phyloP scores from a whole-genome alignment of 2,797 vertebrate genomes.

The Pangasius krempfi region DNA sequence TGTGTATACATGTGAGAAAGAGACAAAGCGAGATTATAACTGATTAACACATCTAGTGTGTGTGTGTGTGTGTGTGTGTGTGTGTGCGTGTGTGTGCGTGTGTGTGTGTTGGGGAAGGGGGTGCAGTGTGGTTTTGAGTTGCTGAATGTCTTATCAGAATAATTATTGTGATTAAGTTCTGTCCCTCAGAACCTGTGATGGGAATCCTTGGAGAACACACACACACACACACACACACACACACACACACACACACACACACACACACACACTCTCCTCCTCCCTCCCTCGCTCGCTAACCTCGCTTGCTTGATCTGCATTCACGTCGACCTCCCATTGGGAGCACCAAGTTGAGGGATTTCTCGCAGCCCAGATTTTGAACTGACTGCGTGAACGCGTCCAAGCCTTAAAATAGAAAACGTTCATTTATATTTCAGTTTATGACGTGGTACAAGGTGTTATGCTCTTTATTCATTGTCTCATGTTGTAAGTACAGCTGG shows the following conservation, averaged over 20 bases:
- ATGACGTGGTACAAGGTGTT: background rate
- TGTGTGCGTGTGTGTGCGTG: conserved; percentile 12
- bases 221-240: background rate
- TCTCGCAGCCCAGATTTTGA: background rate
- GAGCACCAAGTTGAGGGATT: background rate
- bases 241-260: no score
- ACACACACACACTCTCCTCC: no score
- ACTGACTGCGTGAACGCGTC: background rate
- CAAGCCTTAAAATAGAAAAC: background rate
- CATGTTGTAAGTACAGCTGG: background rate
- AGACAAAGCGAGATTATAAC: background rate
- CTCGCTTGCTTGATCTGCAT: background rate
- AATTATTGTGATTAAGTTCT: conserved; percentile 44
- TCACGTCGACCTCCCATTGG: background rate
- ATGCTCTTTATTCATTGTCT: background rate
- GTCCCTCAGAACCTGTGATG: conserved; percentile 1
- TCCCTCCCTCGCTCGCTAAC: background rate
- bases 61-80: conserved; percentile 7
- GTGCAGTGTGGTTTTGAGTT: conserved; percentile 1
- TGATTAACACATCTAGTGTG: conserved; percentile 11
- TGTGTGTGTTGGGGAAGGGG: background rate
- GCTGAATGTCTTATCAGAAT: conserved; percentile 38
- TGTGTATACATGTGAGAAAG: background rate
- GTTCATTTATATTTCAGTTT: background rate
- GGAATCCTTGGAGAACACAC: background rate